A percentile compares a stretch with the other conserved stretches of the same genome.
Conservation (phyloP, 1,140 invertebrate species). For the Asobara japonica region DNA sequence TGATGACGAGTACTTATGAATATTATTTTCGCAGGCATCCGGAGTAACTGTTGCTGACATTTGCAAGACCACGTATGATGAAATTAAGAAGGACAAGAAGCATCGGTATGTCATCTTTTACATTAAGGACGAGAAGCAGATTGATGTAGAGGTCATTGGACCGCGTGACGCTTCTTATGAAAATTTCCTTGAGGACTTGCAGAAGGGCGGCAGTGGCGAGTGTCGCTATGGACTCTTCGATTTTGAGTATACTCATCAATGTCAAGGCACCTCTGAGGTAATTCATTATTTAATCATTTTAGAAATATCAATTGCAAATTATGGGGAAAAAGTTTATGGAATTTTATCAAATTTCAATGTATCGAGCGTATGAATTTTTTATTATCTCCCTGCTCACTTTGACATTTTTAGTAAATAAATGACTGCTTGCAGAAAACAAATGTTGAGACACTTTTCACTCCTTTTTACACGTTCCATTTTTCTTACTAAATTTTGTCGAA, state of each 20-base stretch:
- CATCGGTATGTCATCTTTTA: constrained; percentile 96
- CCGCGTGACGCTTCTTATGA: constrained; percentile 89
- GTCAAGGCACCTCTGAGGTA: constrained; percentile 89
- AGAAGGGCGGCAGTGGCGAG: constrained; percentile 87
- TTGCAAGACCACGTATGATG: constrained; percentile 94
- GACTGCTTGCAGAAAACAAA: background rate
- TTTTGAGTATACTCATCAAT: constrained; percentile 95
- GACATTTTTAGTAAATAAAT: too few relatives aligned
- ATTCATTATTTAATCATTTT: constrained; percentile 17
- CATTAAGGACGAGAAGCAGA: constrained; percentile 94
- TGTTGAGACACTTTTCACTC: background rate
- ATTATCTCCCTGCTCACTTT: too few relatives aligned
- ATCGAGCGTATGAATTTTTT: too few relatives aligned
- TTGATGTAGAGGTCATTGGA: constrained; percentile 90
- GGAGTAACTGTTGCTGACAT: constrained; percentile 94
- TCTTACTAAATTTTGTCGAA: too few relatives aligned
- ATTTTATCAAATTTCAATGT: too few relatives aligned
- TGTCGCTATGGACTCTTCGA: constrained; percentile 96
- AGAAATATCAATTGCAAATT: constrained; percentile 4
- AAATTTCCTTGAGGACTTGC: constrained; percentile 89
- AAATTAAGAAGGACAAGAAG: constrained; percentile 97
- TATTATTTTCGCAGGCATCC: constrained; percentile 79
- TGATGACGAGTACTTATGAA: constrained; percentile 3
- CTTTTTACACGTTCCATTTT: too few relatives aligned
- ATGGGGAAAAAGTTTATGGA: too few relatives aligned